Evolutionary conservation across 2,797 vertebrate genomes (phyloP), one percentile per base, ranked within the genome.

Genomic region (Novumbra hubbsi): DNA sequence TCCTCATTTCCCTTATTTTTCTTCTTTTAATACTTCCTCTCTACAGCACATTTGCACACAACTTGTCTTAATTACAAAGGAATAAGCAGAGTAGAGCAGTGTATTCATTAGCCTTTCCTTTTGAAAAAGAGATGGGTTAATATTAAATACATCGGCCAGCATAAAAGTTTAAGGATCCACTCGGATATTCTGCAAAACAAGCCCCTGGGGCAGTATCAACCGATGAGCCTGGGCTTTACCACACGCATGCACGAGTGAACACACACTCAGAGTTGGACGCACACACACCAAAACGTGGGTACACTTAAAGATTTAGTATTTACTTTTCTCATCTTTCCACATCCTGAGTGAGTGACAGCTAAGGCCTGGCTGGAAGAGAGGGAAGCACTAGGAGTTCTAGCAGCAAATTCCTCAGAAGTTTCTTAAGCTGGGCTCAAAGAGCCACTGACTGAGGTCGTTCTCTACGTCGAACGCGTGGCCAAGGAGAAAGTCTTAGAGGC

Each of bases 71-170:
- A 93, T 90, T 89, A 91, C 82, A 84, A 90, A 88, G 87, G 81
- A 88, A 90, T 81, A 87, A 84, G 21, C 55, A 60, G 48, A 50
- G 81, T 28, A 71, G 81, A 76, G 79, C 73, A 74, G 77, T 70
- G 76, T 81, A 86, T 85, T 91, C 92, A 91, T 93, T 93, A 90
- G 84, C 84, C 79, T 93, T 92, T 92, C 88, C 84, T 89, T 94
- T 91, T 92, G 88, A 92, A 92, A 91, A 81, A 84, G 87, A 92
- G 87, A 91, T 86, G 83, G 88, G 85, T 83, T 88, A 84, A 91
- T 92, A 90, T 90, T 91, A 93, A 92, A 92, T 89, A 91, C 87
- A 91, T 85, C 84, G 87, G 84, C 87, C 88, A 80, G 85, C 89
- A 92, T 93, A 87, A 92, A 92, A 93, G 84, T 92, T 90, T 91